phyloP scores from a whole-genome alignment of 2,888 invertebrate species.

The Choreutis nemorana region DNA sequence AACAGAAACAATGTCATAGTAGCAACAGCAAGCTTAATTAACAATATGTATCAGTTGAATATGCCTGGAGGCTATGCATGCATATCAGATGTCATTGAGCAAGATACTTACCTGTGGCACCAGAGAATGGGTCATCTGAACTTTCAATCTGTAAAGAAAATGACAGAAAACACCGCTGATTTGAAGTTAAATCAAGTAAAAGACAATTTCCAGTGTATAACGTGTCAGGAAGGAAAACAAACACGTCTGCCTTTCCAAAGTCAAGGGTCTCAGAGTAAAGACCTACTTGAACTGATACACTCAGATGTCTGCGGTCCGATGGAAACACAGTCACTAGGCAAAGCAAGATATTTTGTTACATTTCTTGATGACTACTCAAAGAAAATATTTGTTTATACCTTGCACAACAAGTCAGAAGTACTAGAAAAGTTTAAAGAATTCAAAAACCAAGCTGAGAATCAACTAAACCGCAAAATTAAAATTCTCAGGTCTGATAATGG shows the following conservation, averaged over 20 bases:
- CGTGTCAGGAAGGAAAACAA: slow-evolving; percentile 2
- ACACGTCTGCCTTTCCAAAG: background rate
- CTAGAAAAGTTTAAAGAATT: slow-evolving; percentile 14
- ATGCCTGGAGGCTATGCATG: too few species aligned
- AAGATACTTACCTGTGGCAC: slow-evolving; percentile 10
- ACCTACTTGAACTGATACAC: background rate
- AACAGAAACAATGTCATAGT: too few species aligned
- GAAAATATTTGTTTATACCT: slow-evolving; percentile 20
- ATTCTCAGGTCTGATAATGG: slow-evolving; percentile 12
- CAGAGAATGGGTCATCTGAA: slow-evolving; percentile 11
- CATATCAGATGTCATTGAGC: too few species aligned
- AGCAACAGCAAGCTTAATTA: too few species aligned
- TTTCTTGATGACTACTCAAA: slow-evolving; percentile 17
- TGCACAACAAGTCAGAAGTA: slow-evolving; percentile 25
- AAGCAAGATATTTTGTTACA: background rate
- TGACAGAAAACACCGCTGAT: slow-evolving; percentile 7
- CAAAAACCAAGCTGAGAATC: too few species aligned
- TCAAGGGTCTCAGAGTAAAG: background rate
- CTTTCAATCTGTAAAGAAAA: slow-evolving; percentile 9
- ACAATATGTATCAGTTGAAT: too few species aligned
- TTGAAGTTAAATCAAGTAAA: too few species aligned
- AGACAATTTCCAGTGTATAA: background rate
- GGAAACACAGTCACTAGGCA: background rate
- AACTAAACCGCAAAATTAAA: too few species aligned
- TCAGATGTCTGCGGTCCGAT: slow-evolving; percentile 3